Conservation (phyloP, 2,113 vertebrate species). For the Lagopus muta region DNA sequence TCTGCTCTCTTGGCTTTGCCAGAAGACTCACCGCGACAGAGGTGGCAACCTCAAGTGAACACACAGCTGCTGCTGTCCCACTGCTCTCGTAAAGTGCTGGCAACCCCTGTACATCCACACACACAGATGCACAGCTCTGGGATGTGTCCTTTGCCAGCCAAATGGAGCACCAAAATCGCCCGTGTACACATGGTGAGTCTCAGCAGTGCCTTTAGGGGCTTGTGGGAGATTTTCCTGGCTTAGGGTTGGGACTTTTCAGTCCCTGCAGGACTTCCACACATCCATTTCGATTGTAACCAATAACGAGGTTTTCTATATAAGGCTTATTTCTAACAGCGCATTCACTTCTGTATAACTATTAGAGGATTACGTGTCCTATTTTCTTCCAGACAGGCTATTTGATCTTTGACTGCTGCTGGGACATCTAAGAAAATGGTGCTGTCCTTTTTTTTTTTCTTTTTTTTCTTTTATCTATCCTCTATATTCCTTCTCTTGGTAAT, state of each 20-base stretch:
- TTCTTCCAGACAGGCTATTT: neutral
- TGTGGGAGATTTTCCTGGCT: neutral
- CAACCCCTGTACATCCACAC: neutral
- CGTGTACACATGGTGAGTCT: neutral
- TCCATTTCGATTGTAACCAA: neutral
- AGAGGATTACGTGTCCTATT: constrained; percentile 7
- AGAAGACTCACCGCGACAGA: neutral
- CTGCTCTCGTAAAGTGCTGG: neutral
- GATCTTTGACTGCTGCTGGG: neutral
- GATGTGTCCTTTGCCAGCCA: neutral
- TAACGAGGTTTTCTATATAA: neutral
- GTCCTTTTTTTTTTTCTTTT: neutral
- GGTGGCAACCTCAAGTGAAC: neutral
- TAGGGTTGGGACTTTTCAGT: neutral
- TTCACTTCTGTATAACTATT: neutral
- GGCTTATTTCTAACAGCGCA: constrained; percentile 5
- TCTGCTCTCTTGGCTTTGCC: neutral
- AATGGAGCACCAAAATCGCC: neutral
- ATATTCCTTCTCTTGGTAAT: neutral
- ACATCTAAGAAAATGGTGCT: neutral
- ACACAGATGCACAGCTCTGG: neutral
- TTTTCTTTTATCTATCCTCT: neutral
- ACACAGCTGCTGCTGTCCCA: neutral
- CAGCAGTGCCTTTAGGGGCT: neutral
- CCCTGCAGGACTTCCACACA: neutral